These are phyloP conservation scores for Varanus salvator DNA, from an alignment of 2,113 vertebrate species.

Conservation along the genomic window DNA sequence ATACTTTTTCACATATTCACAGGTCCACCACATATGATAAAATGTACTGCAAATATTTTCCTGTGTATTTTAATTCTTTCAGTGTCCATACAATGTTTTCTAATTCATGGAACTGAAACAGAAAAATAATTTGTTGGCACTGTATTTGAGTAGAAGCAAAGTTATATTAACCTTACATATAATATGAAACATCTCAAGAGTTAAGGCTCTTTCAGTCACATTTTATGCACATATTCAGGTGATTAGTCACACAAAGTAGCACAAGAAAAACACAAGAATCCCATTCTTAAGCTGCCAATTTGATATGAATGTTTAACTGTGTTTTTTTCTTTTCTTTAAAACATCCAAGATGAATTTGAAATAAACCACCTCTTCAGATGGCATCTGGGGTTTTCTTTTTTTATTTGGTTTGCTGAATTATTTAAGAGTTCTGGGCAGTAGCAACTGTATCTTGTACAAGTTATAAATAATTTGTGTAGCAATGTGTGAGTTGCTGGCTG, in stretches of 20 bases:
- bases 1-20: no score
- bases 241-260: background rate
- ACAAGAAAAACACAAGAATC: background rate
- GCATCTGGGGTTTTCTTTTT: background rate
- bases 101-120: background rate
- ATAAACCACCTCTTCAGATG: background rate
- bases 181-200: no score
- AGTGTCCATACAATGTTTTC: background rate
- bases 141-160: background rate
- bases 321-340: conserved; percentile 26
- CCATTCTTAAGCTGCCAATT: background rate
- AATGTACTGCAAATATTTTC: background rate
- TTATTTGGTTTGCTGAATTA: conserved; percentile 28
- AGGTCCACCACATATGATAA: no score
- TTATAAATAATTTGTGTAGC: conserved; percentile 47
- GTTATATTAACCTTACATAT: no score
- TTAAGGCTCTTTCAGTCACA: background rate
- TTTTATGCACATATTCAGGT: background rate
- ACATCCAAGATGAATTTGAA: conserved; percentile 26
- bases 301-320: background rate
- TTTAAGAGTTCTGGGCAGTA: conserved; percentile 18
- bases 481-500: conserved; percentile 27
- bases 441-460: background rate
- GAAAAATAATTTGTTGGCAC: background rate
- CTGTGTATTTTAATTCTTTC: conserved; percentile 29